Evolutionary conservation across 2,888 invertebrate genomes (phyloP), one percentile per base, ranked within the genome.

Genomic region (Hermaeophaga mercurialis): DNA sequence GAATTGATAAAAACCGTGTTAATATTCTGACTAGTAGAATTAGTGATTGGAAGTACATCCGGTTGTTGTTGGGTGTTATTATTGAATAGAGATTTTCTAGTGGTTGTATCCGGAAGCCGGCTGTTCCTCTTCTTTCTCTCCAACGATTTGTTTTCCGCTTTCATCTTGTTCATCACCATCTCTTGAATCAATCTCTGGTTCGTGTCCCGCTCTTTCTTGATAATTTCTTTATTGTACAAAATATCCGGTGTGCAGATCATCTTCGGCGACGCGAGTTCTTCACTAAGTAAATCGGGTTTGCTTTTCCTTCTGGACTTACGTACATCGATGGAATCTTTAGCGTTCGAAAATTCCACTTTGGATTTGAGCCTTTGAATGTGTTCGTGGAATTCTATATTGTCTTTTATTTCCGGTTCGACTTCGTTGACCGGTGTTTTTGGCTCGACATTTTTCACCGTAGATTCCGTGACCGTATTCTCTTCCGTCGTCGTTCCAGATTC

Each of bases 151-250:
- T 86, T 86, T 67, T 87, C 85, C 1, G 85, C 83, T 66, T 85
- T 84, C 67, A 91, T 79, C 75, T 90, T 87, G 70, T 89, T 90
- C 82, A 93, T 85, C 47, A 94, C 88, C 77, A 94, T 80, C 73
- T 92, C 87, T 68, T 92, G 86, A 41, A 94, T 89, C 18, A 93
- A 81, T 73, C 88, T 89, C 62, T 91, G 92, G 76, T 93, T 91
- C 71, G 90, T 88, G 31, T 88, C 88, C 52, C 91, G 81, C 73
- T 91, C 91, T 70, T 88, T 85, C 61, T 88, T 87, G 26, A 93
- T 82, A 78, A 90, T 88, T 73, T 91, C 89, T 50, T 73, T 77
- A 45, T 73, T 74, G 45, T 76, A 75, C 12, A 77, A 55, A 48
- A 68, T 63, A 62, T 73, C 72, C 1, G 73, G 71, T 4, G 69